phyloP scores from a whole-genome alignment of 1,140 invertebrate genomes.

The Bombus waltoni region DNA sequence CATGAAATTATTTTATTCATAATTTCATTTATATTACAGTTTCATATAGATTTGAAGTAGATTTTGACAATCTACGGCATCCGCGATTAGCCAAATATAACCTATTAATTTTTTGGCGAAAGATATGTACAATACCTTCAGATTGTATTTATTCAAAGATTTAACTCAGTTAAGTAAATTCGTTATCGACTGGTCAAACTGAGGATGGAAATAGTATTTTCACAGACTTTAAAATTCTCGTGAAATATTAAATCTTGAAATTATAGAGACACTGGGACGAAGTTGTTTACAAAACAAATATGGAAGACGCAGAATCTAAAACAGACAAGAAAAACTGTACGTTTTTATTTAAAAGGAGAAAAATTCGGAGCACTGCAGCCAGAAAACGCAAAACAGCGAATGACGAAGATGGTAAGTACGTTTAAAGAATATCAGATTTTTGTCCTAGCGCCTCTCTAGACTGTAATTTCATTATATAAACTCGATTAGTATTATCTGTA shows the following conservation, averaged over 20 bases:
- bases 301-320: conserved; percentile 65
- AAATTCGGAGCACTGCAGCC: conserved; percentile 72
- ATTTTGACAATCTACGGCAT: conserved; percentile 17
- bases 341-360: conserved; percentile 82
- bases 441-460: conserved; percentile 48
- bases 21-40: not conserved
- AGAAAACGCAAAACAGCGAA: conserved; percentile 78
- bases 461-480: conserved; percentile 65
- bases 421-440: conserved; percentile 8
- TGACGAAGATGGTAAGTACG: conserved; percentile 63
- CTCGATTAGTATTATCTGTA: conserved; percentile 40
- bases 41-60: not conserved
- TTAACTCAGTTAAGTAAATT: conserved; percentile 30
- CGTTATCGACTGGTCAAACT: not conserved
- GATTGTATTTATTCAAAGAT: not conserved
- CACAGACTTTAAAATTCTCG: not conserved
- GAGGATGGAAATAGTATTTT: not conserved
- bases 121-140: not conserved
- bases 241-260: conserved; percentile 9
- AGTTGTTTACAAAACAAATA: conserved; percentile 74
- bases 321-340: conserved; percentile 72
- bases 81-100: conserved; percentile 47
- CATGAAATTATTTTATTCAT: conserved; percentile 1
- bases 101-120: conserved; percentile 15
- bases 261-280: not conserved